Conservation (phyloP, 2,113 vertebrate genomes). For the Salvator merianae region DNA sequence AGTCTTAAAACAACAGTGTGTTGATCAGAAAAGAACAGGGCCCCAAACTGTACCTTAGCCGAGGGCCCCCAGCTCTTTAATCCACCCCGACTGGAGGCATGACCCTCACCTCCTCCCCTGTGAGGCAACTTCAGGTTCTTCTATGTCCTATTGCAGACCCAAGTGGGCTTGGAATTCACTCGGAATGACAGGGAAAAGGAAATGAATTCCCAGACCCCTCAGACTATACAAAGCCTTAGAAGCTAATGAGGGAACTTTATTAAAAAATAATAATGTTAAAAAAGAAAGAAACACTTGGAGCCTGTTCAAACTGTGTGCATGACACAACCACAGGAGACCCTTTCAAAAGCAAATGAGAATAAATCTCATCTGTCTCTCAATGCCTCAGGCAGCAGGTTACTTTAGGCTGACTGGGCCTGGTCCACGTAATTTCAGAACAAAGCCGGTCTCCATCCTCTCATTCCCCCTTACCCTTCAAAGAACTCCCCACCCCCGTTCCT, state of each 20-base stretch:
- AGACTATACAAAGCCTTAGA: constrained; percentile 37
- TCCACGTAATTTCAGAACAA: constrained; percentile 50
- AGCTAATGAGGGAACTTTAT: constrained; percentile 59
- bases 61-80: background rate
- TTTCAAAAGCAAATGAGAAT: constrained; percentile 49
- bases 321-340: constrained; percentile 25
- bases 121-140: rapidly evolving
- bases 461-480: constrained; percentile 41
- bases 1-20: background rate
- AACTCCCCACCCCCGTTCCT: constrained; percentile 16
- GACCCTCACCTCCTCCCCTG: background rate
- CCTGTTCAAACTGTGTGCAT: background rate
- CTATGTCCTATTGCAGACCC: rapidly evolving
- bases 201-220: constrained; percentile 58
- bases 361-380: background rate
- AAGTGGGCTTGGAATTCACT: constrained; percentile 42
- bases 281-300: constrained; percentile 63
- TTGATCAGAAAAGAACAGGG: background rate
- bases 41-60: background rate
- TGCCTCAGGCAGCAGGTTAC: background rate
- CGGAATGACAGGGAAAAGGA: constrained; percentile 45
- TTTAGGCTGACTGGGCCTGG: constrained; percentile 13
- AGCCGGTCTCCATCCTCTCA: constrained; percentile 23
- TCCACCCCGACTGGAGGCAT: constrained; percentile 3
- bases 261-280: constrained; percentile 58